These are phyloP conservation scores for Saguinus imperator DNA, from an alignment of 2,113 vertebrate genomes.

Conservation along the genomic window DNA sequence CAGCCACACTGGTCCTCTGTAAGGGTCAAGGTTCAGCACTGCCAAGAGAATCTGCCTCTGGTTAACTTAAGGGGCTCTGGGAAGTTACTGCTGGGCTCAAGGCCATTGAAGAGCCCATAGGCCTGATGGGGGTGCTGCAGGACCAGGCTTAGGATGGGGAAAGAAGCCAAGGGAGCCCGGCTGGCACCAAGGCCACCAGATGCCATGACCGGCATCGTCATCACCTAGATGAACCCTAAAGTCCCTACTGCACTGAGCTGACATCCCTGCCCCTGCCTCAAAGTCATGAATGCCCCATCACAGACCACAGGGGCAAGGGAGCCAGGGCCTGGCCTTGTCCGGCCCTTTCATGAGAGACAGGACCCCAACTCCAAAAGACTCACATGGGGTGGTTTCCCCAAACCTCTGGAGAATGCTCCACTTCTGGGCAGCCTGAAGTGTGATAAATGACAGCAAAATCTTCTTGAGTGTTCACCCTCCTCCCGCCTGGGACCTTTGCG, in stretches of 20 bases:
- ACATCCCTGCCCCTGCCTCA: rapidly evolving
- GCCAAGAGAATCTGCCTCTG: not conserved
- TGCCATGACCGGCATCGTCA: too few species aligned
- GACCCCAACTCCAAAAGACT: rapidly evolving
- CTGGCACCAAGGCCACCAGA: too few species aligned
- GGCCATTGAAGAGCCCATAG: rapidly evolving
- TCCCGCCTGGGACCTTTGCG: too few species aligned
- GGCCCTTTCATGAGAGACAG: too few species aligned
- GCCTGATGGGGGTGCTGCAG: rapidly evolving
- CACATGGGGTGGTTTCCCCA: not conserved
- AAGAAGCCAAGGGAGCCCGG: not conserved
- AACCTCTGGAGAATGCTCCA: rapidly evolving
- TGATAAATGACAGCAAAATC: not conserved
- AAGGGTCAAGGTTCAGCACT: rapidly evolving
- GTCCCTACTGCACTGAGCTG: rapidly evolving
- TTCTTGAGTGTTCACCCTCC: rapidly evolving
- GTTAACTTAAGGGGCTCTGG: not conserved
- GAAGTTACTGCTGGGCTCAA: not conserved
- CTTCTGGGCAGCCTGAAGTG: not conserved
- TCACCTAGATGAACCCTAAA: rapidly evolving
- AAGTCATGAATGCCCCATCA: rapidly evolving
- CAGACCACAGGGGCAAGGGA: not conserved
- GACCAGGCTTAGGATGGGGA: not conserved
- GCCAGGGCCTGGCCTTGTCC: not conserved
- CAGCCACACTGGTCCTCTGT: rapidly evolving